phyloP scores from a whole-genome alignment of 1,140 invertebrate species.

The Zaprionus ghesquierei region DNA sequence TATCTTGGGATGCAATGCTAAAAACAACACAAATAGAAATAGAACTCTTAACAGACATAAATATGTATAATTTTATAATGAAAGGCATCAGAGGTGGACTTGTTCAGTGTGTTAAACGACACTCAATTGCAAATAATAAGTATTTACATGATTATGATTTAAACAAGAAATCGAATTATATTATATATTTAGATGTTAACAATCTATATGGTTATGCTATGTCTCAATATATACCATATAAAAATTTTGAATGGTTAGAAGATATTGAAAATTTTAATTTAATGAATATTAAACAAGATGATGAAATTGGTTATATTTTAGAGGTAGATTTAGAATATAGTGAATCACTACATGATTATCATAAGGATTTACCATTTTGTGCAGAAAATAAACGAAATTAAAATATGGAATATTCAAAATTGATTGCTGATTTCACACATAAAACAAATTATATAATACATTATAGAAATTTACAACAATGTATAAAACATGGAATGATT shows the following conservation, averaged over 20 bases:
- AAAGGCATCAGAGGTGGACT: conserved; percentile 79
- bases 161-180: conserved; percentile 62
- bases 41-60: conserved; percentile 83
- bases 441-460: conserved; percentile 84
- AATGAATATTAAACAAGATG: no score
- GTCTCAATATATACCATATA: conserved; percentile 81
- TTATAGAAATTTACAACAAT: conserved; percentile 83
- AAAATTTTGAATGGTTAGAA: conserved; percentile 84
- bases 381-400: conserved; percentile 67
- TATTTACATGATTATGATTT: conserved; percentile 82
- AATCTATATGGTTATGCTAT: conserved; percentile 85
- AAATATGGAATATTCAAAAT: conserved; percentile 60
- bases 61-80: conserved; percentile 82
- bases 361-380: conserved; percentile 84
- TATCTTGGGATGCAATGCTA: conserved; percentile 82
- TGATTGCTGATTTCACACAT: conserved; percentile 73
- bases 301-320: conserved; percentile 83
- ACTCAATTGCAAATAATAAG: conserved; percentile 83
- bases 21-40: conserved; percentile 81
- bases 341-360: conserved; percentile 80
- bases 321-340: conserved; percentile 83
- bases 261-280: conserved; percentile 38
- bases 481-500: conserved; percentile 82
- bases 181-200: conserved; percentile 83
- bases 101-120: conserved; percentile 73